Evolutionary conservation across 2,113 vertebrate species (phyloP).

Genomic region (Cebus imitator): DNA sequence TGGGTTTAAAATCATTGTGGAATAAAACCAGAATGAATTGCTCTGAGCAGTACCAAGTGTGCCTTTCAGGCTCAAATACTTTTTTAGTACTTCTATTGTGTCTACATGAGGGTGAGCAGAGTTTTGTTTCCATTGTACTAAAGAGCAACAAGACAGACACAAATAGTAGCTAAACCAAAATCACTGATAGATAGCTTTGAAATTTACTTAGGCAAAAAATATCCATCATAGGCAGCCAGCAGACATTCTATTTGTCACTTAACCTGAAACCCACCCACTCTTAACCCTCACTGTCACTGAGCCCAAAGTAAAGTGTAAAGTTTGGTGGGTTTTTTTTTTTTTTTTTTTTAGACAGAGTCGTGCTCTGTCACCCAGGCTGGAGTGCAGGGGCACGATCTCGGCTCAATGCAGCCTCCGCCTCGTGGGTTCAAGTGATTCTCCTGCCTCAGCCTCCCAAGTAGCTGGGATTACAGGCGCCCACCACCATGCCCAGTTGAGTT

Average conservation of each 20-base stretch:
- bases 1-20: neutral
- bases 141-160: neutral
- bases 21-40: neutral
- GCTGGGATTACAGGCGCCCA: too few species aligned
- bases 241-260: neutral
- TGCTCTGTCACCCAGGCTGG: too few species aligned
- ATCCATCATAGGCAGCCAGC: neutral
- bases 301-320: neutral
- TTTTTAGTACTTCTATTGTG: neutral
- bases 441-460: too few species aligned
- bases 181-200: neutral
- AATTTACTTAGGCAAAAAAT: neutral
- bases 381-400: too few species aligned
- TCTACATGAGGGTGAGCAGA: neutral
- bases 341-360: too few species aligned
- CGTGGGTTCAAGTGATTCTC: too few species aligned
- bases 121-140: neutral
- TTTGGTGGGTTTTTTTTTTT: too few species aligned
- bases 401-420: too few species aligned
- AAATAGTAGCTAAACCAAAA: neutral
- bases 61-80: neutral
- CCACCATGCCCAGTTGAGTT: too few species aligned
- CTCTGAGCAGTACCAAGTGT: neutral
- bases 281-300: neutral
- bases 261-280: neutral